Conservation (phyloP, 1,140 invertebrate genomes). For the Pentalonia nigronervosa region DNA sequence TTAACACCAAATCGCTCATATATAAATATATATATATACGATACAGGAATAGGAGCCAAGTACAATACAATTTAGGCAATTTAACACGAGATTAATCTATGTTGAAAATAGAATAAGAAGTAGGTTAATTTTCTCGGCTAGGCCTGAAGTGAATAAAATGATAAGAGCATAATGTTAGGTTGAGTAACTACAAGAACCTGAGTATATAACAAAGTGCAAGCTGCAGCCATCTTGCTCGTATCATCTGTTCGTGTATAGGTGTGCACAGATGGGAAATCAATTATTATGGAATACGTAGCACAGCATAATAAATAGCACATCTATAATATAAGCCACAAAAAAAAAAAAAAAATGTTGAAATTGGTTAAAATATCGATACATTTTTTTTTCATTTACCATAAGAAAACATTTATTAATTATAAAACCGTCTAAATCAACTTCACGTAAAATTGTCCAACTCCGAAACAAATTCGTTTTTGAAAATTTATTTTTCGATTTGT, state of each 20-base stretch:
- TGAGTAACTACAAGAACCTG: neutral
- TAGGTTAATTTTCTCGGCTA: neutral
- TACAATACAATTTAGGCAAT: neutral
- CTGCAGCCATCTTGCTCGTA: no score
- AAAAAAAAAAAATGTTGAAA: no score
- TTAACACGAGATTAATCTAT: neutral
- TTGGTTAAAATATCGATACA: no score
- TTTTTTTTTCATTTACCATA: no score
- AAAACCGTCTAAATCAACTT: no score
- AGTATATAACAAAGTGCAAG: no score
- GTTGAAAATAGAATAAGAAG: neutral
- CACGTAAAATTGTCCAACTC: neutral
- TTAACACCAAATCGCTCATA: neutral
- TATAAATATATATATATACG: neutral
- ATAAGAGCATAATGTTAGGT: neutral
- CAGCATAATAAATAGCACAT: no score
- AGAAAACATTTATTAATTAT: no score
- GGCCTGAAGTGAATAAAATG: neutral
- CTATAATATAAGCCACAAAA: no score
- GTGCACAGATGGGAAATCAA: no score
- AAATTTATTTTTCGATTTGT: neutral
- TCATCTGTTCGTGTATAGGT: no score
- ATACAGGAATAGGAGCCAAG: neutral
- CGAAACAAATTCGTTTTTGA: neutral
- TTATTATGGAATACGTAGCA: no score